Evolutionary conservation across 2,888 invertebrate genomes (phyloP).

Genomic region (Limnephilus marmoratus): DNA sequence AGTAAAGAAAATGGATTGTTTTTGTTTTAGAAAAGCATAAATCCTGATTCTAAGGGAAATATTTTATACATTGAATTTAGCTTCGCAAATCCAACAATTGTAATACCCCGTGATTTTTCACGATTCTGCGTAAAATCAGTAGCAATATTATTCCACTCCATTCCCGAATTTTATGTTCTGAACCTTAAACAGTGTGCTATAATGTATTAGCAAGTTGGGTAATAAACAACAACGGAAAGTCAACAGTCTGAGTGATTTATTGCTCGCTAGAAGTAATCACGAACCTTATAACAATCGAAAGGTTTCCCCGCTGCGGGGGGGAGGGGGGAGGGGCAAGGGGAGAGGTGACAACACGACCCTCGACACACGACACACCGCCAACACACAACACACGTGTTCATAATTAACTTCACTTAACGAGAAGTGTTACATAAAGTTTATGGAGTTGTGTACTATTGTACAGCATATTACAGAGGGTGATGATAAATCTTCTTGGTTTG

Average conservation of each 20-base stretch:
- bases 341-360: background rate
- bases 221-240: background rate
- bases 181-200: background rate
- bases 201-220: background rate
- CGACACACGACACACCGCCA: background rate
- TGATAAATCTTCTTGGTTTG: background rate
- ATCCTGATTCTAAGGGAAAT: no score
- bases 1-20: no score
- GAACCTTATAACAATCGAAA: background rate
- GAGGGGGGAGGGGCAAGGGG: background rate
- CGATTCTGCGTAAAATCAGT: no score
- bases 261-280: background rate
- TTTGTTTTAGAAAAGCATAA: no score
- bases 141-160: background rate
- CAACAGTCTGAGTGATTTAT: background rate
- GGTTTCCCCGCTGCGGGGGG: background rate
- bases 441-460: background rate
- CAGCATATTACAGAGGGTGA: background rate
- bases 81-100: no score
- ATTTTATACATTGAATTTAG: no score
- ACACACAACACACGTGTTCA: background rate
- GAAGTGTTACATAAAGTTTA: background rate
- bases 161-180: background rate
- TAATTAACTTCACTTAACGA: background rate
- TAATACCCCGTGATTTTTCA: no score